phyloP scores from a whole-genome alignment of 2,113 vertebrate genomes.

The Poeciliopsis occidentalis region DNA sequence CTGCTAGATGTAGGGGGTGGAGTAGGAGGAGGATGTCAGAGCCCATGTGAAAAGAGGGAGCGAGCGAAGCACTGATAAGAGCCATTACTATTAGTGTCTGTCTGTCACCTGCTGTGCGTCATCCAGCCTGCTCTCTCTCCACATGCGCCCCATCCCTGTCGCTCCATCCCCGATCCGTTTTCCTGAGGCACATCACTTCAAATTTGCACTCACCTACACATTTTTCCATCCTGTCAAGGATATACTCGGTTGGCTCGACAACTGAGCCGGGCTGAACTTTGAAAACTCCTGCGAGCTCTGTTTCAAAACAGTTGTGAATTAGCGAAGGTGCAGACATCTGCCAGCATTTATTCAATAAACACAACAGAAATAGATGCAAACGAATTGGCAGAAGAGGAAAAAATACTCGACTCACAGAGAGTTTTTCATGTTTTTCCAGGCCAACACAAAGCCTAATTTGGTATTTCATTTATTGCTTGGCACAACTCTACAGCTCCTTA shows the following conservation, averaged over 20 bases:
- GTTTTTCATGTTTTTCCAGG: conserved; percentile 54
- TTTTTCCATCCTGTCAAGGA: conserved; percentile 74
- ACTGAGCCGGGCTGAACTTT: conserved; percentile 53
- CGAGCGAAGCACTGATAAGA: conserved; percentile 76
- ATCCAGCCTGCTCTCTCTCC: conserved; percentile 70
- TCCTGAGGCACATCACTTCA: conserved; percentile 76
- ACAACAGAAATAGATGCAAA: conserved; percentile 61
- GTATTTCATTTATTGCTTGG: conserved; percentile 73
- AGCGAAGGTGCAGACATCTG: conserved; percentile 64
- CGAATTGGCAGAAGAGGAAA: conserved; percentile 50
- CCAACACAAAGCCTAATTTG: conserved; percentile 67
- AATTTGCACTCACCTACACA: conserved; percentile 75
- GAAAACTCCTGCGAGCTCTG: conserved; percentile 62
- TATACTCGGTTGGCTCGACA: conserved; percentile 52
- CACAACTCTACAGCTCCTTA: conserved; percentile 64
- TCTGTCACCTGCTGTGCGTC: conserved; percentile 80
- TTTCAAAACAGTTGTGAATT: conserved; percentile 72
- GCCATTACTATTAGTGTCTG: conserved; percentile 82
- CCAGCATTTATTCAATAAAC: conserved; percentile 65
- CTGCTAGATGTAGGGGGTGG: conserved; percentile 75
- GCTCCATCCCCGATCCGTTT: conserved; percentile 69
- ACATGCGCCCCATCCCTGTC: conserved; percentile 55
- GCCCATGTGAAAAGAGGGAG: conserved; percentile 71
- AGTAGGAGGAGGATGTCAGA: conserved; percentile 80
- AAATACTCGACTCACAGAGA: conserved; percentile 38